Evolutionary conservation across 1,140 invertebrate species (phyloP), one percentile per base, ranked within the genome.

Genomic region (Drosophila insularis): DNA sequence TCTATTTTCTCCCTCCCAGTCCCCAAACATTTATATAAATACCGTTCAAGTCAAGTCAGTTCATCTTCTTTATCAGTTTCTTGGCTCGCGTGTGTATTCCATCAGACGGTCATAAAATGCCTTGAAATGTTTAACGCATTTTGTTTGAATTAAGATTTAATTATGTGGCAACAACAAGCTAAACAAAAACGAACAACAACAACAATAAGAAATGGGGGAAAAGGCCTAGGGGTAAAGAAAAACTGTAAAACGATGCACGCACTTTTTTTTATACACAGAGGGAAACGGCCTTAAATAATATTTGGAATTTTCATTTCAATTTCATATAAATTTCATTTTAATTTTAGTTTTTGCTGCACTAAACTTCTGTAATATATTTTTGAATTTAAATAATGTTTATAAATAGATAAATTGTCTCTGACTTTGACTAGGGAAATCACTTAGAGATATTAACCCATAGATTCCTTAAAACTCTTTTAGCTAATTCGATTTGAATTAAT

Each of bases 111-210:
- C 71, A 78, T 86, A 86, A 86, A 86, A 87, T 81, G 70, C 65
- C 63, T 78, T 72, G 69, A 86, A 84, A 74, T 89, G 84, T 87
- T 89, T 87, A 89, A 67, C 73, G 54, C 72, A 79, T 82, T 82
- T 81, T 87, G 82, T 87, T 87, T 87, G 79, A 89, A 85, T 89
- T 89, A 63, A 75, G 71, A 89, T 89, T 87, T 89, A 89, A 89
- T 89, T 89, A 89, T 89, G 84, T 89, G 84, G 80, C 80, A 89
- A 80, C 80, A 89, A 80, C 61, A 64, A 60, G 54, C 64, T 60
- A 71, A 80, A 74, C 61, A 69, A 58, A 43, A 19, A 50, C 11
- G 32, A 54, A 40, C 23, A 35, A 31, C 46, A 62, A 40, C 31
- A 58, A 40, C 21, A 21, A 23, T 55, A 43, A 68, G 56, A 13